Conservation (phyloP, 2,888 invertebrate species). For the Andrena marginata region DNA sequence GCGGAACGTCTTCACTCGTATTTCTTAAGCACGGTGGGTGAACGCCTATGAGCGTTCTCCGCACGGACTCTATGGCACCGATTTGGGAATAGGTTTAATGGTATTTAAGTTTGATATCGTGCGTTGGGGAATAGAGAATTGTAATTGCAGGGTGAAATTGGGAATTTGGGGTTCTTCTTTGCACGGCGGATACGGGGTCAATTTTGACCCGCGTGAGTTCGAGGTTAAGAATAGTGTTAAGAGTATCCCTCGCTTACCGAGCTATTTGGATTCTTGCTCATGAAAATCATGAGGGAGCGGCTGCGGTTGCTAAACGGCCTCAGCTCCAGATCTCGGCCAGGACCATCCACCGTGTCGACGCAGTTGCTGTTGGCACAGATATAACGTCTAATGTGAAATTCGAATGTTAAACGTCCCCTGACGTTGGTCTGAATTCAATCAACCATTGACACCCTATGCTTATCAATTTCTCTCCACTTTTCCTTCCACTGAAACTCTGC, state of each 20-base stretch:
- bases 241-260: conserved; percentile 73
- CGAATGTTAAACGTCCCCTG: not conserved
- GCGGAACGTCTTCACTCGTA: no score
- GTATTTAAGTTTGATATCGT: not conserved
- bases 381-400: conserved; percentile 71
- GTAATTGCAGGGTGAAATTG: not conserved
- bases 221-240: not conserved
- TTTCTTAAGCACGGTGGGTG: no score
- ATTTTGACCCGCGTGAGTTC: no score
- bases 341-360: conserved; percentile 84
- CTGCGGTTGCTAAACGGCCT: conserved; percentile 84
- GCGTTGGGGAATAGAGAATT: not conserved
- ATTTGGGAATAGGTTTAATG: no score
- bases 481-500: no score
- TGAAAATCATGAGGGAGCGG: conserved; percentile 84
- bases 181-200: no score
- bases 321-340: conserved; percentile 84
- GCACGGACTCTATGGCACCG: no score
- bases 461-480: no score
- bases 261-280: conserved; percentile 83
- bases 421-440: no score
- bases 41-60: no score
- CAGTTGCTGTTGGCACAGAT: conserved; percentile 77
- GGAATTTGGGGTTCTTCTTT: no score
- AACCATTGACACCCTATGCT: no score